These are phyloP conservation scores for Druon quercuslanigerum DNA, from an alignment of 1,140 invertebrate genomes.

Conservation along the genomic window DNA sequence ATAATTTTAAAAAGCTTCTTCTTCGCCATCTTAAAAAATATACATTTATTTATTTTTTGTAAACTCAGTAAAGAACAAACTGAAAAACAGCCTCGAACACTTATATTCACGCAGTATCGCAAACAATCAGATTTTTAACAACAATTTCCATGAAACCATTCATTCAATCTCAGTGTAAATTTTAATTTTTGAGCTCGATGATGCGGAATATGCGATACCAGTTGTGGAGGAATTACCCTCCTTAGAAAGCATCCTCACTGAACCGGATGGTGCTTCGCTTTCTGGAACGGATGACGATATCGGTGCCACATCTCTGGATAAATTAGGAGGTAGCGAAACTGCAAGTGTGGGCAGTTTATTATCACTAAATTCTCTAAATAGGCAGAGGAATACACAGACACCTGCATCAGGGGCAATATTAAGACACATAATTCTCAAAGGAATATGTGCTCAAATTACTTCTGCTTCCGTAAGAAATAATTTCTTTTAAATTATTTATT, in stretches of 20 bases:
- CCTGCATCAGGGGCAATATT: constrained; percentile 83
- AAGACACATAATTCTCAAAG: constrained; percentile 88
- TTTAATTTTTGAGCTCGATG: constrained; percentile 80
- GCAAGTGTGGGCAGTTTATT: constrained; percentile 70
- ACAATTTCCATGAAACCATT: background rate
- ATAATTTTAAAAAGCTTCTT: no score
- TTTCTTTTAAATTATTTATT: constrained; percentile 35
- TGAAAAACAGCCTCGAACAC: no score
- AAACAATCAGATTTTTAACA: no score
- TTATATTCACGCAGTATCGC: no score
- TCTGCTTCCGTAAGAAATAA: constrained; percentile 82
- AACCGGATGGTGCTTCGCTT: constrained; percentile 80
- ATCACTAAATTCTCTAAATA: constrained; percentile 70
- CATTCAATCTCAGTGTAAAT: background rate
- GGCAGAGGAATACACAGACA: constrained; percentile 69
- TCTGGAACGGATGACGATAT: constrained; percentile 78
- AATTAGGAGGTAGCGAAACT: constrained; percentile 68
- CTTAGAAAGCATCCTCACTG: constrained; percentile 90
- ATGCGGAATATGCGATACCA: constrained; percentile 89
- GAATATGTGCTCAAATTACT: constrained; percentile 89
- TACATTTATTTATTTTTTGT: no score
- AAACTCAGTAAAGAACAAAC: no score
- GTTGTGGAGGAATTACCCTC: constrained; percentile 86
- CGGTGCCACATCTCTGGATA: constrained; percentile 59
- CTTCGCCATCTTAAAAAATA: no score